Percentiles rank a stretch among this genome's conserved stretches.
These are phyloP conservation scores for Epistrophe eligans DNA, from an alignment of 2,888 invertebrate genomes.

Conservation along the genomic window DNA sequence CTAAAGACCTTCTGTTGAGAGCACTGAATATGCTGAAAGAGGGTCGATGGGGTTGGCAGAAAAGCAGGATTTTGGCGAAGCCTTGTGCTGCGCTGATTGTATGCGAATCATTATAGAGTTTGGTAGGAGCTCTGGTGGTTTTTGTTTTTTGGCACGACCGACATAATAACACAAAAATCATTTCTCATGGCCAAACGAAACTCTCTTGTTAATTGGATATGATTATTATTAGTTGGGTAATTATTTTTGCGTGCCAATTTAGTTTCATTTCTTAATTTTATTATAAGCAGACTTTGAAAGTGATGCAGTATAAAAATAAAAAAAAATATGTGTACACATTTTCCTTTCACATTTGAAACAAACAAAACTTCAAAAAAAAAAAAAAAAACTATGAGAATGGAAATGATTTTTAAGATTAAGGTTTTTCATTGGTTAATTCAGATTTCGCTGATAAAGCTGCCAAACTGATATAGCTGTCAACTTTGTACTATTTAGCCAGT, in stretches of 20 bases:
- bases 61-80: neutral
- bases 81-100: conserved; percentile 15
- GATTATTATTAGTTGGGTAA: conserved; percentile 69
- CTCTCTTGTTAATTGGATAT: conserved; percentile 56
- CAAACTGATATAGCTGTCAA: no score
- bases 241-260: conserved; percentile 70
- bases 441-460: no score
- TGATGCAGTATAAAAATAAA: neutral
- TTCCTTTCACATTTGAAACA: no score
- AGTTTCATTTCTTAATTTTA: conserved; percentile 30
- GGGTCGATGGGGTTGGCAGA: conserved; percentile 11
- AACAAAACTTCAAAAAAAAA: no score
- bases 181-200: conserved; percentile 53
- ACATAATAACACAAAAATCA: conserved; percentile 60
- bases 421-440: no score
- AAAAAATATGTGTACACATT: no score
- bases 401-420: no score
- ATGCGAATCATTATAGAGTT: neutral
- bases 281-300: neutral
- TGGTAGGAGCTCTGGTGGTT: neutral
- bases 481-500: no score
- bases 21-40: neutral
- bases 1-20: neutral
- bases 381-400: neutral
- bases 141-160: conserved; percentile 35